Conservation (phyloP, 1,140 invertebrate genomes). For the Vanessa atalanta region DNA sequence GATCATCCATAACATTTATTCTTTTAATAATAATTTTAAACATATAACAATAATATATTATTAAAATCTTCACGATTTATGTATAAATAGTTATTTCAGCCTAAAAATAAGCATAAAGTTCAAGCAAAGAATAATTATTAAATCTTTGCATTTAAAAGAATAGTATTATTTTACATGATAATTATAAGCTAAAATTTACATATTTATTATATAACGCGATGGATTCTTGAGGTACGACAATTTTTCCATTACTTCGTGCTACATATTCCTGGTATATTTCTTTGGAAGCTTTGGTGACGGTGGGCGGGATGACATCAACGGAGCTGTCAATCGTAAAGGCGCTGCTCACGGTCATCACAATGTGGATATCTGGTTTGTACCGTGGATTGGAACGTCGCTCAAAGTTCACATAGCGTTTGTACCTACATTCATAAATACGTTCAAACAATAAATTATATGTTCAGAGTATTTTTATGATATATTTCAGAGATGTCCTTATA, state of each 20-base stretch:
- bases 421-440: constrained; percentile 76
- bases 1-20: too few species aligned
- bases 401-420: constrained; percentile 88
- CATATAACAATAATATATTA: too few species aligned
- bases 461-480: too few species aligned
- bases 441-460: not conserved
- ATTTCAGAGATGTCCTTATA: too few species aligned
- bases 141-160: not conserved
- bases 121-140: too few species aligned
- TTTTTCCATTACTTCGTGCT: constrained; percentile 59
- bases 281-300: constrained; percentile 82
- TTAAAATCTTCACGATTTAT: too few species aligned
- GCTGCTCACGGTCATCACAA: constrained; percentile 79
- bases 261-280: constrained; percentile 87
- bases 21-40: too few species aligned
- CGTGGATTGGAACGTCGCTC: constrained; percentile 80
- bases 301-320: constrained; percentile 82
- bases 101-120: too few species aligned
- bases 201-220: constrained; percentile 68
- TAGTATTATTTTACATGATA: not conserved
- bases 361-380: constrained; percentile 75
- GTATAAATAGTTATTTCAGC: too few species aligned
- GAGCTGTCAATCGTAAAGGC: constrained; percentile 82
- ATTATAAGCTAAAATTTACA: constrained; percentile 53
- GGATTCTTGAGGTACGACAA: constrained; percentile 51